These are phyloP conservation scores for Poecilus cupreus DNA, from an alignment of 2,888 invertebrate genomes.

Conservation along the genomic window DNA sequence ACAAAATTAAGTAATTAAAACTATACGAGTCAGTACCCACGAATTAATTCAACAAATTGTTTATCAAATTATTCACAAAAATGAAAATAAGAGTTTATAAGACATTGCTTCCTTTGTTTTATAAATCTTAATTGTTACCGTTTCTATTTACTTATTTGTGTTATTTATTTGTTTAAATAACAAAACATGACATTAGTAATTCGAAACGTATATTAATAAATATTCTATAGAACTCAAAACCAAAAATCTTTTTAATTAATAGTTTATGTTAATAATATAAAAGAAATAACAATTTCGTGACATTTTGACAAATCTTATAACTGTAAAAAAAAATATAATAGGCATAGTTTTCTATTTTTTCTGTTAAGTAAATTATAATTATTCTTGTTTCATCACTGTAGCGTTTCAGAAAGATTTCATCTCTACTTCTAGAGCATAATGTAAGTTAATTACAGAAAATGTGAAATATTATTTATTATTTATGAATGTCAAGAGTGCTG, in stretches of 20 bases:
- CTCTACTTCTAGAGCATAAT: background rate
- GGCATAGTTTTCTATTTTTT: background rate
- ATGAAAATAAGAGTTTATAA: background rate
- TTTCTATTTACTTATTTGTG: no score
- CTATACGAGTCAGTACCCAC: background rate
- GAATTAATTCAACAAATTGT: background rate
- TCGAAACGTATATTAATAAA: no score
- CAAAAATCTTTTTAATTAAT: no score
- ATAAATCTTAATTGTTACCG: no score
- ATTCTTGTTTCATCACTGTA: background rate
- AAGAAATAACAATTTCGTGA: background rate
- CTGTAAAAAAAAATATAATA: no score
- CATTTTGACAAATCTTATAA: background rate
- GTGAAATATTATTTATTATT: slow-evolving; percentile 24
- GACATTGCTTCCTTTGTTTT: no score
- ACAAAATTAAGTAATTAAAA: background rate
- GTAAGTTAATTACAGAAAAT: background rate
- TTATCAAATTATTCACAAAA: background rate
- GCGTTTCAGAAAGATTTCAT: background rate
- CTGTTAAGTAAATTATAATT: no score
- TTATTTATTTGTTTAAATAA: no score
- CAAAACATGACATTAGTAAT: no score
- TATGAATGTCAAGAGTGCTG: slow-evolving; percentile 2
- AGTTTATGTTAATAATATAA: background rate
- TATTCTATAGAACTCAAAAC: no score